These are phyloP conservation scores for Nymphalis urticae DNA, from an alignment of 2,888 invertebrate genomes.

Conservation along the genomic window DNA sequence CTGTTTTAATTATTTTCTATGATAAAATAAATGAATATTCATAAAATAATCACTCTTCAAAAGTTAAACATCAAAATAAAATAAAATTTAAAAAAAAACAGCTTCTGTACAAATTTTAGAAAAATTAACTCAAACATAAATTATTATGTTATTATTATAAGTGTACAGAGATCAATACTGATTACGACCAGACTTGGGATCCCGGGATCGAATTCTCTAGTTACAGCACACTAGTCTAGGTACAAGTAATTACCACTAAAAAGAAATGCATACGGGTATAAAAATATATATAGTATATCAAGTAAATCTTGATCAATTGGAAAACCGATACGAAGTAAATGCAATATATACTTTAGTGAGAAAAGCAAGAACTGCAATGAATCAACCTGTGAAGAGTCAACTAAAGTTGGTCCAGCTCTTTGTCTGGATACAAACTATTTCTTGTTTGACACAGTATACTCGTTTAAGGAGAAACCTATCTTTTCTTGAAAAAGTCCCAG, in stretches of 20 bases:
- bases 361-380: slow-evolving; percentile 23
- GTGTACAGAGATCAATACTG: too few species aligned
- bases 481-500: slow-evolving; percentile 8
- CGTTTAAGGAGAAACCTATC: slow-evolving; percentile 1
- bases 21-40: too few species aligned
- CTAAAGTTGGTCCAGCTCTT: slow-evolving; percentile 19
- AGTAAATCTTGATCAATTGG: slow-evolving; percentile 16
- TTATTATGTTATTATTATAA: too few species aligned
- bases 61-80: too few species aligned
- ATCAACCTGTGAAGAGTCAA: slow-evolving; percentile 23
- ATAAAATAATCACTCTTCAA: too few species aligned
- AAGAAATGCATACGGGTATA: background rate
- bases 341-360: slow-evolving; percentile 18
- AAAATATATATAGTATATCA: slow-evolving; percentile 2
- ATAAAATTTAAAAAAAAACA: too few species aligned
- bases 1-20: too few species aligned
- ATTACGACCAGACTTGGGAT: too few species aligned
- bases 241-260: background rate
- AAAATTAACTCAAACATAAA: too few species aligned
- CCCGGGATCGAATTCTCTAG: too few species aligned
- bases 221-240: too few species aligned
- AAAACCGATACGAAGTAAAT: slow-evolving; percentile 17
- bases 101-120: too few species aligned
- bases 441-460: slow-evolving; percentile 17
- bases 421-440: slow-evolving; percentile 21